Base-by-base conservation (phyloP, 2,888 invertebrate species). In the Agrotis puta region DNA sequence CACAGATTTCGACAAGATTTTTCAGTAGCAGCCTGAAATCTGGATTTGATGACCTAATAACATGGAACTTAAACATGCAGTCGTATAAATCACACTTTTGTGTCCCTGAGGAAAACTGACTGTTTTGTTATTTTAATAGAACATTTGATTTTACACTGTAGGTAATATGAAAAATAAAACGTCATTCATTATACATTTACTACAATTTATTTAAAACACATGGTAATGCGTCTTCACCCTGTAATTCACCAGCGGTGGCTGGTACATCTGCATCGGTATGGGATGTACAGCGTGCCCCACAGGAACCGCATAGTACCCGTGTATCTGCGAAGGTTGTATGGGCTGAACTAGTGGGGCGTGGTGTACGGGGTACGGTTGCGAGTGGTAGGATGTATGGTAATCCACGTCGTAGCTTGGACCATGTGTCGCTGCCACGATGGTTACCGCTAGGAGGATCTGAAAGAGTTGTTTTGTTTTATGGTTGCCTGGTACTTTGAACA, bases 221-320 rank as follows among this genome's bases (percentile, higher is more conserved):
- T 79, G 78, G 50, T 86, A 79, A 53, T 77, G 79, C 3, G 78
- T 58, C 63, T 85, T 85, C n/a, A 83, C 54, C 9, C 66, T 76
- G 24, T 85, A 86, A 0, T 85, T 85, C 0, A 73, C 33, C 6
- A 79, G 33, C 1, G 77, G 85, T 0, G 62, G 70, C 18, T 74
- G 80, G 13, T 74, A 39, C 45, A 67, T 77, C 20, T 58, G 72
- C 51, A 73, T 22, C 5, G 77, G 77, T 54, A 84, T 64, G 11
- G 78, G 83, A 20, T 86, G 85, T 63, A 79, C 67, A 50, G 66
- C 54, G 11, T 70, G 74, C 33, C 70, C 71, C 24, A 78, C 64
- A 59, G 81, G 72, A 22, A 86, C 59, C 0, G 58, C 22, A 54
- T 86, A 84, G 11, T 33, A 0, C 13, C 57, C 70, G 16, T 64